Evolutionary conservation across 1,140 invertebrate species (phyloP).

Genomic region (Druon quercuslanigerum): DNA sequence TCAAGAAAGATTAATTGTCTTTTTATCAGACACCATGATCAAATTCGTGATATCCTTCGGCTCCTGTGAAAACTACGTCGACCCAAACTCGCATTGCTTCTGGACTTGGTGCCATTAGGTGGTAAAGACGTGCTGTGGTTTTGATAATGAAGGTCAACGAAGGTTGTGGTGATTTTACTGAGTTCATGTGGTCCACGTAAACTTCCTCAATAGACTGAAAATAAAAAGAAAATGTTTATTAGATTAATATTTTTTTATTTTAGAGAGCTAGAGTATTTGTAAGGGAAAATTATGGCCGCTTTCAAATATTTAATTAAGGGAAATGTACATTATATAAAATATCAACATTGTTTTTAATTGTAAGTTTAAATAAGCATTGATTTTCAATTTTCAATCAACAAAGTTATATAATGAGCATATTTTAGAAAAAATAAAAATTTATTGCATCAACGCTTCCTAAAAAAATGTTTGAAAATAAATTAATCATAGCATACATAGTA

Average conservation of each 20-base stretch:
- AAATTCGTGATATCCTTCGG: constrained; percentile 89
- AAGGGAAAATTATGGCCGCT: too few relatives aligned
- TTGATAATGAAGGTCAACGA: constrained; percentile 97
- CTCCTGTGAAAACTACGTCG: constrained; percentile 94
- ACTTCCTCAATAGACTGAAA: constrained; percentile 96
- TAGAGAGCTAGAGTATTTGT: background rate
- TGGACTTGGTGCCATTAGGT: constrained; percentile 93
- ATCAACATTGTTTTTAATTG: too few relatives aligned
- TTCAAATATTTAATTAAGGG: too few relatives aligned
- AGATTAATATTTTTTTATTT: constrained; percentile 26
- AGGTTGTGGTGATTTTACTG: constrained; percentile 92
- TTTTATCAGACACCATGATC: constrained; percentile 73
- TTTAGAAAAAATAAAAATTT: too few relatives aligned
- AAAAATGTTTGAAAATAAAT: too few relatives aligned
- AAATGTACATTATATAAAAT: too few relatives aligned
- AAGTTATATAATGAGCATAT: too few relatives aligned
- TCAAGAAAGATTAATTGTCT: background rate
- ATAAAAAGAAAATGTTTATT: constrained; percentile 47
- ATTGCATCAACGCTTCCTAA: too few relatives aligned
- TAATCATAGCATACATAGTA: too few relatives aligned
- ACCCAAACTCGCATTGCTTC: constrained; percentile 98
- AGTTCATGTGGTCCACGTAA: constrained; percentile 95
- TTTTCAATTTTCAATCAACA: too few relatives aligned
- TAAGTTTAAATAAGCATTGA: too few relatives aligned
- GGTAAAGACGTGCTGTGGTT: constrained; percentile 91